Percentiles rank a stretch among this genome's conserved stretches.
Conservation (phyloP, 2,797 vertebrate species). For the Craterocephalus amniculus region DNA sequence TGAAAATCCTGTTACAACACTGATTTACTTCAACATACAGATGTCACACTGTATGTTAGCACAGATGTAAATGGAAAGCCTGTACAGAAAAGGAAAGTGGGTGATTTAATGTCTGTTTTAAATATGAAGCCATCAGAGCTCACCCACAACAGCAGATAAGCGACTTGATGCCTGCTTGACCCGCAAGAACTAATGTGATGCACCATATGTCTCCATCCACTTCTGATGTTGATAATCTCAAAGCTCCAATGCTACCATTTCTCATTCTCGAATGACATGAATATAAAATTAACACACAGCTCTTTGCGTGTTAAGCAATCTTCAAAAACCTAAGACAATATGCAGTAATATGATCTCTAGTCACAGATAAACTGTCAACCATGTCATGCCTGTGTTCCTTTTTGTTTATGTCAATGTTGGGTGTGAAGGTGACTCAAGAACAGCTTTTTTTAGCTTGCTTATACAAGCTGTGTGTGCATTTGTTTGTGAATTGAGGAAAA, state of each 20-base stretch:
- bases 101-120: slow-evolving; percentile 26
- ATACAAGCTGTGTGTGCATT: background rate
- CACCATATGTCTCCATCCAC: slow-evolving; percentile 8
- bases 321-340: background rate
- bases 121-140: slow-evolving; percentile 38
- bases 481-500: slow-evolving; percentile 53
- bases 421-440: slow-evolving; percentile 1
- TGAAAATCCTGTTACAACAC: slow-evolving; percentile 41
- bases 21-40: slow-evolving; percentile 44
- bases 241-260: background rate
- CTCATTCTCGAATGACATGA: background rate
- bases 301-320: background rate
- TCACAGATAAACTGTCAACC: background rate
- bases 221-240: slow-evolving; percentile 8
- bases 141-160: slow-evolving; percentile 27
- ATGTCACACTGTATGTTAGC: slow-evolving; percentile 50
- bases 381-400: background rate
- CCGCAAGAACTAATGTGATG: slow-evolving; percentile 53
- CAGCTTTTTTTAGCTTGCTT: no score
- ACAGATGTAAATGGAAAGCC: slow-evolving; percentile 52
- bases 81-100: slow-evolving; percentile 42
- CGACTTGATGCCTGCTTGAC: slow-evolving; percentile 54
- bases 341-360: background rate
- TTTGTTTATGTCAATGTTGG: background rate
- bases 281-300: background rate